phyloP scores from a whole-genome alignment of 2,113 vertebrate species.

The Trochalopteron elliotii region DNA sequence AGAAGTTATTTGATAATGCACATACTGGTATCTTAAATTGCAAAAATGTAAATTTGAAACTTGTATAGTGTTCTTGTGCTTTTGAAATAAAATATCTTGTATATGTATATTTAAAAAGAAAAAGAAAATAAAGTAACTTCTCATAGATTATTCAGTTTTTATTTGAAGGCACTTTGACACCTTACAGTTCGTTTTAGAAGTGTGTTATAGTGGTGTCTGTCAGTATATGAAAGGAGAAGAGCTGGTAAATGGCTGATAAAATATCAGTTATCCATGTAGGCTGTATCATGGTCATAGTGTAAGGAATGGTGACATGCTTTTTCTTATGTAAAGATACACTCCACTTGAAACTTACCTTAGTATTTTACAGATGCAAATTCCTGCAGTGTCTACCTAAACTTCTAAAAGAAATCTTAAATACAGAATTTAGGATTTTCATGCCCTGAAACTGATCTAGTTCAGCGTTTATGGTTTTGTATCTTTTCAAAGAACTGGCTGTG shows the following conservation, averaged over 20 bases:
- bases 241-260: neutral
- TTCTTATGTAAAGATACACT: neutral
- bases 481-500: neutral
- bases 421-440: neutral
- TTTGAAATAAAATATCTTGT: slow-evolving; percentile 81
- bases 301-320: neutral
- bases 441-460: neutral
- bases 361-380: neutral
- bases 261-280: neutral
- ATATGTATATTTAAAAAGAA: slow-evolving; percentile 81
- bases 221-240: neutral
- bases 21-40: slow-evolving; percentile 79
- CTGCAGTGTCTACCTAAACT: neutral
- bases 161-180: slow-evolving; percentile 2
- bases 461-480: neutral
- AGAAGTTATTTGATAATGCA: slow-evolving; percentile 75
- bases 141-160: slow-evolving; percentile 56
- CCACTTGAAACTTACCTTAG: neutral
- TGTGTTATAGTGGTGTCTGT: neutral
- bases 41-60: slow-evolving; percentile 83
- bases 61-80: slow-evolving; percentile 81
- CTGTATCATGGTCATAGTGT: neutral
- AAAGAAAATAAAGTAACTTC: slow-evolving; percentile 71
- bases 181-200: neutral
- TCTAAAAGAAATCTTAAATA: neutral